phyloP scores from a whole-genome alignment of 2,113 vertebrate genomes.

The Megaptera novaeangliae region DNA sequence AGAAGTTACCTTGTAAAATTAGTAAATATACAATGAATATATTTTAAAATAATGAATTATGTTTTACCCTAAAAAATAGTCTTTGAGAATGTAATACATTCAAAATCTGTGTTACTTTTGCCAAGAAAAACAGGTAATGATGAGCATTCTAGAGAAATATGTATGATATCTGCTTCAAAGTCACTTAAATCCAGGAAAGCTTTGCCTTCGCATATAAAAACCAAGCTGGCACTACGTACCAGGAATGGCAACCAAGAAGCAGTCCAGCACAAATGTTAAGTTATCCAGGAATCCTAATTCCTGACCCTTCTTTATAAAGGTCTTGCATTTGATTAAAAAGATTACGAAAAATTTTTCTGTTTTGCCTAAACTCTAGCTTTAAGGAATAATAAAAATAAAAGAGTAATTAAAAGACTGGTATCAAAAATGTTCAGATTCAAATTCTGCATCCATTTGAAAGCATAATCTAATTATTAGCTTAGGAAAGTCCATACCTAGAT shows the following conservation, averaged over 20 bases:
- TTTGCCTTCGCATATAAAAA: slow-evolving; percentile 70
- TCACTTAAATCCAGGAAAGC: slow-evolving; percentile 75
- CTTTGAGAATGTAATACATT: slow-evolving; percentile 61
- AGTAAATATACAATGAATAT: not conserved
- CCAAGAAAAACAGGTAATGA: slow-evolving; percentile 80
- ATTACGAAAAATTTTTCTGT: slow-evolving; percentile 43
- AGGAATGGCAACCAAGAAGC: slow-evolving; percentile 64
- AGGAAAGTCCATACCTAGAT: not conserved
- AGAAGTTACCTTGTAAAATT: slow-evolving; percentile 16
- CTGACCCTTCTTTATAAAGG: slow-evolving; percentile 69
- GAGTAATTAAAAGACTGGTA: not conserved
- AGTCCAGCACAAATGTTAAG: slow-evolving; percentile 72
- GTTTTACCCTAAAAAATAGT: slow-evolving; percentile 60
- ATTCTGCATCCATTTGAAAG: not conserved
- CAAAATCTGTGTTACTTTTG: slow-evolving; percentile 65
- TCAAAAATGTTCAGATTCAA: not conserved
- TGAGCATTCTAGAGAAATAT: slow-evolving; percentile 76
- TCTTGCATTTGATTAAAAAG: slow-evolving; percentile 73
- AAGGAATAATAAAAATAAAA: not conserved
- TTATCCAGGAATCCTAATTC: slow-evolving; percentile 73
- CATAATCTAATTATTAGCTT: not conserved
- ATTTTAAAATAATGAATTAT: slow-evolving; percentile 59
- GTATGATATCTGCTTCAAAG: slow-evolving; percentile 75
- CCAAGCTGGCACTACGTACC: slow-evolving; percentile 34
- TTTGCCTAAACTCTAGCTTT: slow-evolving; percentile 50